Evolutionary conservation across 2,888 invertebrate species (phyloP).

Genomic region (Aradus depressus): DNA sequence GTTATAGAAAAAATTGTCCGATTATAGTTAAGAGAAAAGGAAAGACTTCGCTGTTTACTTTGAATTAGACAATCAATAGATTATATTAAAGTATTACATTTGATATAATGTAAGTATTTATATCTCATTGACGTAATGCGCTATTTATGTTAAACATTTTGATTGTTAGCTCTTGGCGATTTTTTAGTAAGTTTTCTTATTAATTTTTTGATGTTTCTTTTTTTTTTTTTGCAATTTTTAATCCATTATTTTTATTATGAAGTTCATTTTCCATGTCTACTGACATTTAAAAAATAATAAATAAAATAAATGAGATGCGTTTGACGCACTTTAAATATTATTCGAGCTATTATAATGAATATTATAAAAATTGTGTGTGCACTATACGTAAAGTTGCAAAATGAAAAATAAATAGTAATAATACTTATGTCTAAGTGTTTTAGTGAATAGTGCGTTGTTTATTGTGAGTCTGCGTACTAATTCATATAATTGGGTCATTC

Average conservation of each 20-base stretch:
- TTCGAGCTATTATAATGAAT: too few species aligned
- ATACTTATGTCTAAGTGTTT: too few species aligned
- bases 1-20: slow-evolving; percentile 13
- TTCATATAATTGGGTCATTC: too few species aligned
- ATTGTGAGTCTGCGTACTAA: too few species aligned
- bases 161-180: slow-evolving; percentile 8
- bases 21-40: slow-evolving; percentile 29
- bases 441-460: too few species aligned
- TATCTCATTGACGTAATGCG: slow-evolving; percentile 13
- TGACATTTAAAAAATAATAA: too few species aligned
- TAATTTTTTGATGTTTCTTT: slow-evolving; percentile 5
- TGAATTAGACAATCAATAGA: slow-evolving; percentile 32
- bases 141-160: slow-evolving; percentile 16
- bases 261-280: too few species aligned
- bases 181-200: slow-evolving; percentile 1
- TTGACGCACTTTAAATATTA: too few species aligned
- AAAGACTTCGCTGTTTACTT: slow-evolving; percentile 30
- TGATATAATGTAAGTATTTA: slow-evolving; percentile 3
- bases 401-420: too few species aligned
- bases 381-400: too few species aligned
- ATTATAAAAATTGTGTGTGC: too few species aligned
- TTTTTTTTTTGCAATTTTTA: slow-evolving; percentile 5
- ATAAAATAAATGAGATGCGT: too few species aligned
- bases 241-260: neutral
- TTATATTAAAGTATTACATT: slow-evolving; percentile 24